Percentiles rank a stretch among this genome's conserved stretches.
phyloP scores from a whole-genome alignment of 2,797 vertebrate species.

The Poeciliopsis turneri region DNA sequence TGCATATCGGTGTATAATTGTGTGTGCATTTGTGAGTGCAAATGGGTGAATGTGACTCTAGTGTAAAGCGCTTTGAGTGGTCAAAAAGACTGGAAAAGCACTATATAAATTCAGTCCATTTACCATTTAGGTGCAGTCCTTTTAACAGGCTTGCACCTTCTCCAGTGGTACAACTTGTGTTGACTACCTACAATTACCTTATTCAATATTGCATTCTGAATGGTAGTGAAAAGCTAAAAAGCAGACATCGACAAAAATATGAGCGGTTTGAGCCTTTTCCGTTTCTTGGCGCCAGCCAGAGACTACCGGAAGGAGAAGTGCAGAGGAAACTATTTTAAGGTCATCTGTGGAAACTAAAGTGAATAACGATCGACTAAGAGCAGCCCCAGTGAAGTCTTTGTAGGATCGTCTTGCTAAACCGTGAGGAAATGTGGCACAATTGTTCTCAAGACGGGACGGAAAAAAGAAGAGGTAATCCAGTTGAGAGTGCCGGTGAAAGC shows the following conservation, averaged over 20 bases:
- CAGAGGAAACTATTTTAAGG: background rate
- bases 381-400: background rate
- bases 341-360: slow-evolving; percentile 1
- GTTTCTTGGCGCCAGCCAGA: background rate
- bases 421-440: background rate
- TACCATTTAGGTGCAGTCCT: too few relatives aligned
- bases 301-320: background rate
- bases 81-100: too few relatives aligned
- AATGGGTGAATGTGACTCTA: too few relatives aligned
- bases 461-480: background rate
- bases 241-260: background rate
- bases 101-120: too few relatives aligned
- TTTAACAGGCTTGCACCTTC: background rate
- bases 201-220: background rate
- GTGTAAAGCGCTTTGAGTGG: too few relatives aligned
- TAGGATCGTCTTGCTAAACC: background rate
- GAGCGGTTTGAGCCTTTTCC: background rate
- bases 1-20: too few relatives aligned
- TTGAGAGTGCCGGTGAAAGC: background rate
- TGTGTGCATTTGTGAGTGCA: too few relatives aligned
- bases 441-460: background rate
- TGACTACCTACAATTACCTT: background rate
- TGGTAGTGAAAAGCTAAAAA: background rate
- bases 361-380: background rate
- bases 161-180: background rate